phyloP scores from a whole-genome alignment of 2,888 invertebrate species.

The Onchidella celtica region DNA sequence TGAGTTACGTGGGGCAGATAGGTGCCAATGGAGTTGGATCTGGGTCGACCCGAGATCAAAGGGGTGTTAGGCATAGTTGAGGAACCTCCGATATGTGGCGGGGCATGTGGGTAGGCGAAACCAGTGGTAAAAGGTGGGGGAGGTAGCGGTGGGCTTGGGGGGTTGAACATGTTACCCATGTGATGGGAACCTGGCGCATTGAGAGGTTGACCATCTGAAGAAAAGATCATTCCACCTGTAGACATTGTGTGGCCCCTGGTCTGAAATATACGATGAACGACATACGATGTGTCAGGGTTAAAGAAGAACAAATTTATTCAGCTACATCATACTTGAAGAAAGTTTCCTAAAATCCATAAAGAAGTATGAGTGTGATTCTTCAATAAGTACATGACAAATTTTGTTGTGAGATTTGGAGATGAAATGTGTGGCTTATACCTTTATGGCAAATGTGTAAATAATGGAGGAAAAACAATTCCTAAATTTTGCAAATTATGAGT shows the following conservation, averaged over 20 bases:
- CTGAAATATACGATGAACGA: conserved; percentile 15
- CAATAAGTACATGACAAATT: too few species aligned
- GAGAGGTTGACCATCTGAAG: conserved; percentile 16
- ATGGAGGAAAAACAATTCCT: too few species aligned
- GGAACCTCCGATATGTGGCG: not conserved
- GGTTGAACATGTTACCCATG: not conserved
- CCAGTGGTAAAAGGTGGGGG: conserved; percentile 40
- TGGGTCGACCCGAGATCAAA: conserved; percentile 3
- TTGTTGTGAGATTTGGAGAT: too few species aligned
- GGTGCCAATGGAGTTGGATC: conserved; percentile 41
- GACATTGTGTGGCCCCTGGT: not conserved
- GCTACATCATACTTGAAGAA: too few species aligned
- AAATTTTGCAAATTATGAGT: too few species aligned
- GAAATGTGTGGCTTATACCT: too few species aligned
- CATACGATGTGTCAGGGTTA: too few species aligned
- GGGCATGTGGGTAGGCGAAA: not conserved
- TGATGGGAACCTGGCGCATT: not conserved
- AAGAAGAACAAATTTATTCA: too few species aligned
- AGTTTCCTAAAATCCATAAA: too few species aligned
- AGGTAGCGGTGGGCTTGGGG: conserved; percentile 37
- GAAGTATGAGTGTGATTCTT: too few species aligned
- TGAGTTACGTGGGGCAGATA: conserved; percentile 27
- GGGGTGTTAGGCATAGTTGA: conserved; percentile 31
- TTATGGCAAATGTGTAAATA: too few species aligned
- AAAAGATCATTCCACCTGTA: not conserved